Evolutionary conservation across 2,888 invertebrate genomes (phyloP), one percentile per base, ranked within the genome.

Genomic region (Folsomia candida): DNA sequence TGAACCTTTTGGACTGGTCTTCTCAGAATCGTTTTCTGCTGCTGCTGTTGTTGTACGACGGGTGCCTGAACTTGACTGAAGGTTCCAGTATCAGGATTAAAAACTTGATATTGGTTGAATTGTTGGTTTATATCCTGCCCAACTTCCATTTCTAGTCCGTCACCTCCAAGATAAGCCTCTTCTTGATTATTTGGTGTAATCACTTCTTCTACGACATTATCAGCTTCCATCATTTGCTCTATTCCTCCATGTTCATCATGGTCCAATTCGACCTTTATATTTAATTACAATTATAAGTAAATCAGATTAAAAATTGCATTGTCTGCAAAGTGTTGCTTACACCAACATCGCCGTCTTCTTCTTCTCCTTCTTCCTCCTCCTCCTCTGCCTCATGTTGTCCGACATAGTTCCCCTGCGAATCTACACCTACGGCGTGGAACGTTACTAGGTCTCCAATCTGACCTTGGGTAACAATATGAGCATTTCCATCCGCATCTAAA

Each of bases 21-120:
- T n/a, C 28, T 25, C 4, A 29, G 47, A 4, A 64, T 18, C 18
- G 9, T 47, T 47, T 47, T 9, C 18, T 18, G 9, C 18, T 47
- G 47, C 47, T 47, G 47, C 47, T 47, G 47, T 47, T 54, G 54
- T 22, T 54, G 54, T 4, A 69, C 64, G 18, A 64, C 29, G 11
- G 72, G 24, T 4, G 58, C 24, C 51, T 69, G 25, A 58, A 77
- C 73, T 0, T 76, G 76, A 60, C 78, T 76, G 18, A 79, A 68
- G 2, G 78, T 79, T 14, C 79, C 79, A 25, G 79, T 79, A 54
- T 72, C 71, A 18, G 78, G 75, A 64, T 79, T 79, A 64, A 79
- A 79, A 47, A 78, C 76, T 4, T 75, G 69, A 60, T 78, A 78
- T 67, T 76, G 75, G 2, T 78, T 74, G 64, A 71, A 78, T 58